Conservation (phyloP, 2,797 vertebrate species). For the Perodicticus potto region DNA sequence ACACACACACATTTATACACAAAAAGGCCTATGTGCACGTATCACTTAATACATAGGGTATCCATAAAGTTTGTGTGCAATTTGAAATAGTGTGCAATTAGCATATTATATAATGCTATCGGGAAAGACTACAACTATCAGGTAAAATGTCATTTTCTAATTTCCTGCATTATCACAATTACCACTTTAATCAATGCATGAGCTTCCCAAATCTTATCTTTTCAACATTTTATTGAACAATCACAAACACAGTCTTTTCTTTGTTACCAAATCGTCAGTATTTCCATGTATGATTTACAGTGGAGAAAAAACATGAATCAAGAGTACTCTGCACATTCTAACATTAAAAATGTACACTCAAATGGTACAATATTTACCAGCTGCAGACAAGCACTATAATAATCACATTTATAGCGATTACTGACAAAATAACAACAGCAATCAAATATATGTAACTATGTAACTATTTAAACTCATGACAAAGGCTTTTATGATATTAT, state of each 20-base stretch:
- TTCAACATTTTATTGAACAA: constrained; percentile 77
- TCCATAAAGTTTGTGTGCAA: too few relatives aligned
- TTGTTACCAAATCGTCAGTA: constrained; percentile 64
- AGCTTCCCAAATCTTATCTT: constrained; percentile 59
- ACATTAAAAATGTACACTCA: constrained; percentile 78
- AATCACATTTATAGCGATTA: constrained; percentile 90
- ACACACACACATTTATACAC: too few relatives aligned
- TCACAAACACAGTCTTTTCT: constrained; percentile 73
- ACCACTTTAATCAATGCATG: constrained; percentile 54
- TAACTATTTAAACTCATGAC: constrained; percentile 92
- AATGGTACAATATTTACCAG: constrained; percentile 88
- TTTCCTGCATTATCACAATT: neutral
- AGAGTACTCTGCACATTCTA: constrained; percentile 80
- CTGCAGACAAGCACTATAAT: constrained; percentile 87
- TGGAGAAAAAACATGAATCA: constrained; percentile 71
- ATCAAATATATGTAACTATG: constrained; percentile 91
- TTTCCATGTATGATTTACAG: constrained; percentile 75
- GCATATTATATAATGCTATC: neutral
- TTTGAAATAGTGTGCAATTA: too few relatives aligned
- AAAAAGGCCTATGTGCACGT: neutral
- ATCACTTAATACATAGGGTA: neutral
- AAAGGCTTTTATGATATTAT: constrained; percentile 93
- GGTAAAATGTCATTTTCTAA: neutral
- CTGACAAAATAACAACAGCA: constrained; percentile 91
- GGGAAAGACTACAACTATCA: neutral